Conservation (phyloP, 1,140 invertebrate species). For the Danaus melanippus region DNA sequence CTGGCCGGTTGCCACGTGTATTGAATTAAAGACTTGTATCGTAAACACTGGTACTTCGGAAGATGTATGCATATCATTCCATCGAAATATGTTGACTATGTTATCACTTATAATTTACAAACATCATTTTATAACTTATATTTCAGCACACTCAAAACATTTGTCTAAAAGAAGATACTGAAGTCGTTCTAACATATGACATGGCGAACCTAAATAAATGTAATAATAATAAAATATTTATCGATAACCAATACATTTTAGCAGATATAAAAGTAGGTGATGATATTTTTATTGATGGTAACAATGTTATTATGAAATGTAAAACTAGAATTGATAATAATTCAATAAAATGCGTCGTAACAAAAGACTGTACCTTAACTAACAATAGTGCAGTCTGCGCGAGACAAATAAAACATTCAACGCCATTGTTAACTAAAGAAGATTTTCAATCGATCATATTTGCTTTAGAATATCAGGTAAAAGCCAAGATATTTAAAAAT, state of each 20-base stretch:
- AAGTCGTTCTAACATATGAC: slow-evolving; percentile 33
- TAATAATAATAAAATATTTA: slow-evolving; percentile 32
- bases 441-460: slow-evolving; percentile 41
- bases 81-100: background rate
- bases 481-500: background rate
- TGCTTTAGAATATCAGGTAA: slow-evolving; percentile 43
- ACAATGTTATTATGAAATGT: slow-evolving; percentile 39
- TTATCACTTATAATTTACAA: background rate
- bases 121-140: background rate
- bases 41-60: slow-evolving; percentile 45
- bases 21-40: slow-evolving; percentile 42
- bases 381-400: slow-evolving; percentile 29
- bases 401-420: slow-evolving; percentile 23
- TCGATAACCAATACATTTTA: slow-evolving; percentile 36
- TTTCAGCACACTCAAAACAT: slow-evolving; percentile 33
- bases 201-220: slow-evolving; percentile 36
- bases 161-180: slow-evolving; percentile 20
- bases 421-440: slow-evolving; percentile 30
- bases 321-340: slow-evolving; percentile 26
- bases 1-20: slow-evolving; percentile 43
- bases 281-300: slow-evolving; percentile 33
- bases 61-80: slow-evolving; percentile 18
- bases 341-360: slow-evolving; percentile 33
- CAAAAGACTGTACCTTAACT: slow-evolving; percentile 33
- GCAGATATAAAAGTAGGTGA: slow-evolving; percentile 33